Evolutionary conservation across 1,140 invertebrate species (phyloP), one percentile per base, ranked within the genome.

Genomic region (Zaprionus ghesquierei): DNA sequence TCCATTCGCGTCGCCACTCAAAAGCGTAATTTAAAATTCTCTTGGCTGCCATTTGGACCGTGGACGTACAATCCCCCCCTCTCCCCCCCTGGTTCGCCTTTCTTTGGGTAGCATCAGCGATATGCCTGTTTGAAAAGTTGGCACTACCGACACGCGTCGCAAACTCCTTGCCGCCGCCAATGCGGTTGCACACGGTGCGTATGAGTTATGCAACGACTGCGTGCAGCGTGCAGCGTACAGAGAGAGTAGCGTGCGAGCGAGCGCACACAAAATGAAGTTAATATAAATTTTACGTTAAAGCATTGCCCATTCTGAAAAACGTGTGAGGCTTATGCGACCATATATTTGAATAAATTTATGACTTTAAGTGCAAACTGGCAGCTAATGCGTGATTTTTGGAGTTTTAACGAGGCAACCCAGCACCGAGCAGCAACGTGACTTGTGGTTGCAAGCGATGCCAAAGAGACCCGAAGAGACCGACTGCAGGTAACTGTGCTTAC

Each of bases 11-110:
- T 74, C 68, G 77, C 75, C 85, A 89, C 84, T 89, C 77, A 89
- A 89, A 87, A 82, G 84, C 77, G 79, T 84, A 89, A 89, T 89
- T 89, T 89, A 89, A 89, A 89, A 89, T 89, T 89, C 84, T 89
- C 84, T 89, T 89, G 80, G 64, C 77, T 89, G 79, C 82, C 82
- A 87, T 86, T 86, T 75, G 77, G 81, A 80, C 70, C 68, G 71
- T 73, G 64, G 69, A 66, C 27, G 49, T 27, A 46, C 49, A 5
- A 20, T 5, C 22, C n/a, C 1, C 3, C 12, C 2, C 22, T 6
- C 10, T 27, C 25, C 25, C 25, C 46, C 58, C 18, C 25, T 10
- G 5, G 22, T 49, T 35, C 41, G 46, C 54, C 62, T 77, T 86
- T 86, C 78, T 87, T 86, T 73, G 55, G 56, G 33, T 85, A 38